Base-by-base conservation (phyloP, 2,797 vertebrate species). In the Cossypha niveicapilla region DNA sequence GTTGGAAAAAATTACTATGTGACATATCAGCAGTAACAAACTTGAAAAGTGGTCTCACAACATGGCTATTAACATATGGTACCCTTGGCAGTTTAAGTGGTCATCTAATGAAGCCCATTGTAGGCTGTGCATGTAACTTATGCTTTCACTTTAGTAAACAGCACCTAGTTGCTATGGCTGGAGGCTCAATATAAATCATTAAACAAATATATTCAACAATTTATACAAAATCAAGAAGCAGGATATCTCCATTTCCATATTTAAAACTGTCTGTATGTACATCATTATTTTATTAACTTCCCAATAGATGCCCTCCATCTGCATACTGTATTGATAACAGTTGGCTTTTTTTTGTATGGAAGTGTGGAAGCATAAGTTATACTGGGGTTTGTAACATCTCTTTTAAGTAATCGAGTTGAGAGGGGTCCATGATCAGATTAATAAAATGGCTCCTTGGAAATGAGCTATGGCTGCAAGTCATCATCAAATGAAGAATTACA, bases 131-230 rank as follows among this genome's bases (percentile, higher is more conserved):
- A 7, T 82, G 62, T 80, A 96, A 96, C 95, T 92, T 93, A 90
- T 42, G 91, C 76, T 95, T 97, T 97, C 89, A 97, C 94, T 97
- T 97, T 93, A 94, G 84, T 90, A 96, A 96, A 97, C 53, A 96
- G 66, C 75, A 94, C 70, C 65, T 92, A 75, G 87, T 56, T 96
- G 67, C 88, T 93, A 58, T 60, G 56, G 91, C 92, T 93, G 51
- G 34, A 95, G 82, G 85, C 80, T 48, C 74, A 71, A 19, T 73
- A 88, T 78, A 90, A 89, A 92, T 91, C 84, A 91, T 65, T 58
- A 91, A 95, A 91, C 63, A 95, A 94, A 94, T 78, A 96, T 63
- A 96, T 89, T 84, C 77, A 90, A 92, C 77, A 88, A 87, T 93
- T 92, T 93, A 86, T 60, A 93, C 1, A 8, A 91, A 96, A 60